Evolutionary conservation across 2,797 vertebrate genomes (phyloP).

Genomic region (Monodelphis domestica): DNA sequence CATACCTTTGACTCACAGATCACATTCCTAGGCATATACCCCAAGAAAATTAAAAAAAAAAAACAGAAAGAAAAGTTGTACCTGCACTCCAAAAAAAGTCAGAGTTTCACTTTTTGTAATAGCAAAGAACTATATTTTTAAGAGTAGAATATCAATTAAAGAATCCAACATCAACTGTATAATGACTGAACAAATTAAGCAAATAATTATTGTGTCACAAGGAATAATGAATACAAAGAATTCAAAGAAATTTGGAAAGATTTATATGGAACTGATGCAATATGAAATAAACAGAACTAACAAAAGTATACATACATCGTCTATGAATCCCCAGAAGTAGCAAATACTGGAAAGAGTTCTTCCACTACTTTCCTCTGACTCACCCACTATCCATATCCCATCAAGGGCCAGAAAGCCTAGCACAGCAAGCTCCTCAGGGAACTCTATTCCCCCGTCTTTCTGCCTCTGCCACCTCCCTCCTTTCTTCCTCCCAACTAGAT

Average conservation of each 20-base stretch:
- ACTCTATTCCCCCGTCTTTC: not conserved
- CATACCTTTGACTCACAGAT: not conserved
- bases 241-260: not conserved
- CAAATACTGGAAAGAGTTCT: not conserved
- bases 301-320: not conserved
- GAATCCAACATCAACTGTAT: not conserved
- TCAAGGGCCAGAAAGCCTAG: not conserved
- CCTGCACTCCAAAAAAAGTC: not conserved
- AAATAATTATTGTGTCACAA: not conserved
- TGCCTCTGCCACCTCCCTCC: not conserved
- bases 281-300: not conserved
- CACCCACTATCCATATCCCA: not conserved
- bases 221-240: not conserved
- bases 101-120: not conserved
- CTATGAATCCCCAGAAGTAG: too few species aligned
- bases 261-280: not conserved
- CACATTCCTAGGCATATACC: not conserved
- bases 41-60: not conserved
- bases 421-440: not conserved
- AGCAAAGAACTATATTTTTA: not conserved
- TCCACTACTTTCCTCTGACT: not conserved
- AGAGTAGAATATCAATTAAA: not conserved
- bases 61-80: not conserved
- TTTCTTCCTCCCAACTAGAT: not conserved
- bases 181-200: not conserved